phyloP scores from a whole-genome alignment of 2,113 vertebrate species.

The Aldabrachelys gigantea region DNA sequence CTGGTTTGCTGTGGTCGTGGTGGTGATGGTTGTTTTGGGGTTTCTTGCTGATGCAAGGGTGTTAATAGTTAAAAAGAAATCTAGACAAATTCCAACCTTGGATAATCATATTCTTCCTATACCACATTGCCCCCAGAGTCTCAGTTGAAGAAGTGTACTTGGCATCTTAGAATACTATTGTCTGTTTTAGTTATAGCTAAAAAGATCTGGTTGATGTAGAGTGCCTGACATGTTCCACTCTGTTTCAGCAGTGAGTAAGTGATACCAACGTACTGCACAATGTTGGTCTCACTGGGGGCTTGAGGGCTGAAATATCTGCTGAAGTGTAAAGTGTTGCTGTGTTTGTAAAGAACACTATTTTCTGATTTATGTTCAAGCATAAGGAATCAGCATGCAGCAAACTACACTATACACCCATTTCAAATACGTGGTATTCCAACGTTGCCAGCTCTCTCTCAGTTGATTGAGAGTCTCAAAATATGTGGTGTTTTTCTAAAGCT shows the following conservation, averaged over 20 bases:
- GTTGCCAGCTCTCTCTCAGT: background rate
- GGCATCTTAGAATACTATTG: background rate
- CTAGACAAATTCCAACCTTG: constrained; percentile 10
- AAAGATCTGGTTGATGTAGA: background rate
- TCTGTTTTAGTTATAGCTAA: background rate
- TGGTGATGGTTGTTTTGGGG: too few relatives aligned
- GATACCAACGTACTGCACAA: background rate
- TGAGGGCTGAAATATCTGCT: background rate
- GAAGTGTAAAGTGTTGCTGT: background rate
- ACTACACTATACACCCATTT: background rate
- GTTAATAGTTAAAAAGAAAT: background rate
- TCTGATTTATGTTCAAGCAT: background rate
- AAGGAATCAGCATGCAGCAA: background rate
- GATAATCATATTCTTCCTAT: constrained; percentile 8
- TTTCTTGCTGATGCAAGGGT: background rate
- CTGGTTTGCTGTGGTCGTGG: background rate
- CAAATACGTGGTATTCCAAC: background rate
- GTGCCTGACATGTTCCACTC: background rate
- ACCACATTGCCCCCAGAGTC: background rate
- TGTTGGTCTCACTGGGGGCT: background rate
- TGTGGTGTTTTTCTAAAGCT: background rate
- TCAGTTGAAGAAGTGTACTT: background rate
- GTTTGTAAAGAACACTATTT: background rate
- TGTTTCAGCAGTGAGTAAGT: background rate
- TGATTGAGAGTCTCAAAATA: background rate